Conservation (phyloP, 64 coral and sea anemone species). For the Montipora sp. region DNA sequence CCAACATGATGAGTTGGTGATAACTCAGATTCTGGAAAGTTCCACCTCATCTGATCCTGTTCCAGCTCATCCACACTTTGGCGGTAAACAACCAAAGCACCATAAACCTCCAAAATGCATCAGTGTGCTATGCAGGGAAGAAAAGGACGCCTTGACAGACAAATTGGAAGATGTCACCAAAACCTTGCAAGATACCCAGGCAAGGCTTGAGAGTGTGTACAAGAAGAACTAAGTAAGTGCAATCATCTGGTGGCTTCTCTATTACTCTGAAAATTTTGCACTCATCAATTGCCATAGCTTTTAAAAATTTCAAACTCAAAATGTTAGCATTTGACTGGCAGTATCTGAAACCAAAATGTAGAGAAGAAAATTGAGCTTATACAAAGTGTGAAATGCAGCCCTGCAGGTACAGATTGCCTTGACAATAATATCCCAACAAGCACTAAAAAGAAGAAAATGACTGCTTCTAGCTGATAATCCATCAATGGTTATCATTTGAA, state of each 20-base stretch:
- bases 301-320: no score
- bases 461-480: neutral
- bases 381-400: no score
- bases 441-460: neutral
- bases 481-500: neutral
- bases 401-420: neutral
- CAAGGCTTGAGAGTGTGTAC: neutral
- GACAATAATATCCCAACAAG: neutral
- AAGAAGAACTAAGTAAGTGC: slow-evolving; percentile 14
- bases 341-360: no score
- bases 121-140: slow-evolving; percentile 11
- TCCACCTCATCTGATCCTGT: neutral
- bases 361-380: no score
- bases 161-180: neutral
- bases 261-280: no score
- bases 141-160: neutral
- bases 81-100: slow-evolving; percentile 33
- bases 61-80: slow-evolving; percentile 32
- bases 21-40: neutral
- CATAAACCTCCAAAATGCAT: slow-evolving; percentile 28
- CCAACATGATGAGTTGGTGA: slow-evolving; percentile 13
- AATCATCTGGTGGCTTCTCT: neutral
- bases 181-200: neutral
- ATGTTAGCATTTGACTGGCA: no score
- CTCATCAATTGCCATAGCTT: no score